These are phyloP conservation scores for Rhamnusium bicolor DNA, from an alignment of 2,888 invertebrate species.

Conservation along the genomic window DNA sequence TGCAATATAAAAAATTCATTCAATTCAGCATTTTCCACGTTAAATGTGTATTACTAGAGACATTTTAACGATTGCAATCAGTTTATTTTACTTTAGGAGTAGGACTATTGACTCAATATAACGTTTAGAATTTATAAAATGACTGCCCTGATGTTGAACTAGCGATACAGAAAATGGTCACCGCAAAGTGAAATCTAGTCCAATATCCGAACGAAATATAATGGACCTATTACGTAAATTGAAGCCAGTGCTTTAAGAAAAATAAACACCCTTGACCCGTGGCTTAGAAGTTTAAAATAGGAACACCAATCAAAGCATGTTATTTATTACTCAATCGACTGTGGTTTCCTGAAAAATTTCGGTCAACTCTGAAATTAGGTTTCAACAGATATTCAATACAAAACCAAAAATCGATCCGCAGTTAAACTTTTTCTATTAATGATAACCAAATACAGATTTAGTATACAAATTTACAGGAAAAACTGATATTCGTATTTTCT, in stretches of 20 bases:
- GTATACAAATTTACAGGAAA: no score
- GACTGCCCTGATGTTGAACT: not conserved
- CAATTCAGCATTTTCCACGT: constrained; percentile 9
- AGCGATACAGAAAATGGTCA: not conserved
- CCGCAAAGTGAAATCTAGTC: not conserved
- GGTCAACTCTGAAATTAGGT: no score
- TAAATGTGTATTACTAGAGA: constrained; percentile 2
- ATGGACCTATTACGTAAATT: constrained; percentile 17
- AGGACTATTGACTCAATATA: not conserved
- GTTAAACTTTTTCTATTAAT: no score
- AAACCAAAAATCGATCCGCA: no score
- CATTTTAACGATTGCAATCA: no score
- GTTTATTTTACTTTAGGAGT: no score
- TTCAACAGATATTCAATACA: no score
- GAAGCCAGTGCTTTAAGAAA: not conserved
- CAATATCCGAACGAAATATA: constrained; percentile 4
- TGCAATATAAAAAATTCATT: constrained; percentile 1
- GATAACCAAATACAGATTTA: no score
- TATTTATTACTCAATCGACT: no score
- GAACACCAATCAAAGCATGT: no score
- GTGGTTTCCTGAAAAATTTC: no score
- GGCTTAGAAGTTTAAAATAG: not conserved
- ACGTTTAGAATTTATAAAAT: not conserved
- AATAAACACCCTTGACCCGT: not conserved
- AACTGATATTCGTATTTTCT: no score